A percentile compares a stretch with the other conserved stretches of the same genome.
Conservation (phyloP, 2,888 invertebrate genomes). For the Erpobdella octoculata region DNA sequence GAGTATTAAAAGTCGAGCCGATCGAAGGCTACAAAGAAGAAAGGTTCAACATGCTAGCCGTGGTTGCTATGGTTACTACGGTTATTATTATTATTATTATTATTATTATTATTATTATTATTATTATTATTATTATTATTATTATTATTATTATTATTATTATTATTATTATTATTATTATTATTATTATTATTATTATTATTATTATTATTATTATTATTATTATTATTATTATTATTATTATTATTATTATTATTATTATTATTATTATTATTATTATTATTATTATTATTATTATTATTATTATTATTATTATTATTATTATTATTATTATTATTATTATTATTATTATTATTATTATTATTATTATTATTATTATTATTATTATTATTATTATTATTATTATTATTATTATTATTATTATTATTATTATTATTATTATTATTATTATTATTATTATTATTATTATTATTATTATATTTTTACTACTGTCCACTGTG, state of each 20-base stretch:
- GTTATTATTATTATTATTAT: background rate
- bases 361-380: background rate
- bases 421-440: background rate
- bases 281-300: background rate
- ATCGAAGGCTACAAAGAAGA: too few relatives aligned
- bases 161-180: background rate
- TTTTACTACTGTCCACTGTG: background rate
- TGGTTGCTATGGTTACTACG: too few relatives aligned
- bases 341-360: background rate
- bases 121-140: background rate
- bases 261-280: background rate
- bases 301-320: background rate
- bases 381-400: background rate
- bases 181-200: background rate
- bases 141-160: background rate
- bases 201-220: background rate
- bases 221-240: background rate
- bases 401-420: slow-evolving; percentile 1
- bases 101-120: background rate
- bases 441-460: slow-evolving; percentile 2
- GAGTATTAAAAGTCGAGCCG: too few relatives aligned
- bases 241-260: background rate
- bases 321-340: background rate
- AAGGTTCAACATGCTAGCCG: too few relatives aligned
- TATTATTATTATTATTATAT: background rate